Percentiles rank a stretch among this genome's conserved stretches.
phyloP scores from a whole-genome alignment of 2,797 vertebrate genomes.

The Coregonus ussuriensis region DNA sequence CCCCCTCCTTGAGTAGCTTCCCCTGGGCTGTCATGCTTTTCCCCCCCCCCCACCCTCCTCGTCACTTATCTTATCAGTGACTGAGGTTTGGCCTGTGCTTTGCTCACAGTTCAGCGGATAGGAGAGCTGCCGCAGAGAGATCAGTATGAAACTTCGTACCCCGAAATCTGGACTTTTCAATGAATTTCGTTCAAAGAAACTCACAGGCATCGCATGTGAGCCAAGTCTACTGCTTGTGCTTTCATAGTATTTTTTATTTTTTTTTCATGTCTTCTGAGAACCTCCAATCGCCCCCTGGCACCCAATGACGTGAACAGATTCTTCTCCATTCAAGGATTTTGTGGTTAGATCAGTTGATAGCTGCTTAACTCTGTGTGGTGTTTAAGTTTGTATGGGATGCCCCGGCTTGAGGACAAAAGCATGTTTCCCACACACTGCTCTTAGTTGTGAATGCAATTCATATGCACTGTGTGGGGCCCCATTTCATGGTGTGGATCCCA shows the following conservation, averaged over 20 bases:
- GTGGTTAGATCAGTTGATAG: background rate
- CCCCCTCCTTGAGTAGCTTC: background rate
- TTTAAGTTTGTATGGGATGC: conserved; percentile 44
- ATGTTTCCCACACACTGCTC: conserved; percentile 28
- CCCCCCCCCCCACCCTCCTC: background rate
- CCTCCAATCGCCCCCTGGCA: background rate
- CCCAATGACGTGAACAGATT: background rate
- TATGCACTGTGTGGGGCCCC: background rate
- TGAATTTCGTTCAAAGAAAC: background rate
- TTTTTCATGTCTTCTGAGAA: background rate
- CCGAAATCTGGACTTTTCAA: conserved; percentile 15
- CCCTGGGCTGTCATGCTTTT: background rate
- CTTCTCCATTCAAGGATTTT: background rate
- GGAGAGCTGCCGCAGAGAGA: conserved; percentile 77
- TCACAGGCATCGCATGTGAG: background rate
- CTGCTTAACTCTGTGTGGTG: background rate
- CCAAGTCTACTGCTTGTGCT: background rate
- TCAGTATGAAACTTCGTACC: conserved; percentile 71
- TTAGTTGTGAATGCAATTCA: background rate
- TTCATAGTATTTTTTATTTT: background rate
- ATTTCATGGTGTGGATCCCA: background rate
- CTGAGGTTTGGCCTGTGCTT: conserved; percentile 35
- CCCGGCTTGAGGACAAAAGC: conserved; percentile 27
- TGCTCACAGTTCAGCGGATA: conserved; percentile 60
- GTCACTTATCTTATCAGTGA: conserved; percentile 29